Evolutionary conservation across 1,140 invertebrate genomes (phyloP).

Genomic region (Eciton burchellii): DNA sequence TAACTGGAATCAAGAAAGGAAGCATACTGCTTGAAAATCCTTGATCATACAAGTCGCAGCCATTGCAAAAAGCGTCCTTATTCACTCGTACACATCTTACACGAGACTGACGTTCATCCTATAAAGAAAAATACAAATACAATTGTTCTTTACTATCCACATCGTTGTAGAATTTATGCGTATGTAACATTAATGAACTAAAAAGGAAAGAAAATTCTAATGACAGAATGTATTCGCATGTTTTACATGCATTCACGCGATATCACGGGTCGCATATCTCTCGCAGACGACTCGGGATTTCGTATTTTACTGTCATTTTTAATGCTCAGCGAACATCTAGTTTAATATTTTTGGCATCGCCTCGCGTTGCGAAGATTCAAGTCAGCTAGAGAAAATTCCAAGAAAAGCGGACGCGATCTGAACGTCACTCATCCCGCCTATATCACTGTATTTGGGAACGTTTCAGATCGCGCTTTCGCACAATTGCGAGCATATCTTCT

Average conservation of each 20-base stretch:
- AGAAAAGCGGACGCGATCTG: slow-evolving; percentile 11
- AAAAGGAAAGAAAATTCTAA: background rate
- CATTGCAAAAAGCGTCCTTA: background rate
- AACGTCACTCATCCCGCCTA: background rate
- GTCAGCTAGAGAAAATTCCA: background rate
- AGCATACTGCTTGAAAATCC: background rate
- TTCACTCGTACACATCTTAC: background rate
- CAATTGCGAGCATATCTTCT: slow-evolving; percentile 26
- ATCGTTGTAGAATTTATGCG: slow-evolving; percentile 13
- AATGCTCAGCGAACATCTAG: background rate
- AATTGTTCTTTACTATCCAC: slow-evolving; percentile 2
- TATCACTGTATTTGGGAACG: background rate
- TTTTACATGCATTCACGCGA: slow-evolving; percentile 2
- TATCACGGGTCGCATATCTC: background rate
- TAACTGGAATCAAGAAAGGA: too few species aligned
- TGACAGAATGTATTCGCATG: background rate
- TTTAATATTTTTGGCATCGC: slow-evolving; percentile 2
- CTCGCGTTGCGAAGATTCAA: background rate
- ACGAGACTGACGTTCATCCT: background rate
- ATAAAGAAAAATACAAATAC: background rate
- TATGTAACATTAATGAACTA: slow-evolving; percentile 11
- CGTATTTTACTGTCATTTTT: background rate
- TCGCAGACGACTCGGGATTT: slow-evolving; percentile 16
- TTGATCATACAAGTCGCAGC: too few species aligned
- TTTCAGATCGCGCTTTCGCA: slow-evolving; percentile 4